These are phyloP conservation scores for Cyrtonyx montezumae DNA, from an alignment of 2,113 vertebrate genomes.

Conservation along the genomic window DNA sequence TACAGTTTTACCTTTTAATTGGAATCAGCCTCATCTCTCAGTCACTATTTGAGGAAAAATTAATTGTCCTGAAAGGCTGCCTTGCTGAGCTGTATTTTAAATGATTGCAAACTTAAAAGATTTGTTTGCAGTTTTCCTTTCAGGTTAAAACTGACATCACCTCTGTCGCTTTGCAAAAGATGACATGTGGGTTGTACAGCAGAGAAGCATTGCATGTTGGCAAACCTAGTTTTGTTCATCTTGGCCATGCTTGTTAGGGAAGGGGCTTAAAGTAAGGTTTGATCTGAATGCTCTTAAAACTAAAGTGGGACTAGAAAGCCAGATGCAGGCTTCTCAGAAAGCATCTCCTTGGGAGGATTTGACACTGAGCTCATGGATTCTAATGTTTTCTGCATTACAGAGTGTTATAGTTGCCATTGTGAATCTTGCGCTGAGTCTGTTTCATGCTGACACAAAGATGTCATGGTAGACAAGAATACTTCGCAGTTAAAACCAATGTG, in stretches of 20 bases:
- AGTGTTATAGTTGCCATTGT: conserved; percentile 17
- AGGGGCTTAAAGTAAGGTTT: background rate
- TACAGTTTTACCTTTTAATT: background rate
- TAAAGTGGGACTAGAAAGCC: conserved; percentile 44
- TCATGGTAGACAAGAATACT: background rate
- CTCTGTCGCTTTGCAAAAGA: background rate
- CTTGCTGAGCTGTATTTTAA: background rate
- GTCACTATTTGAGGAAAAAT: background rate
- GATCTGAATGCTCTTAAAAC: background rate
- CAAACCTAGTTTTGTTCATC: background rate
- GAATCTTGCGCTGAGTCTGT: conserved; percentile 1
- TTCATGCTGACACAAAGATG: background rate
- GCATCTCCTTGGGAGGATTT: conserved; percentile 19
- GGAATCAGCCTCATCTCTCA: background rate
- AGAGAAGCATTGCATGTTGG: background rate
- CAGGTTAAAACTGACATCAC: background rate
- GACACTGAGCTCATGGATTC: background rate
- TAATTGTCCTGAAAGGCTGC: background rate
- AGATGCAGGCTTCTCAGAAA: conserved; percentile 28
- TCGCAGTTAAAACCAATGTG: background rate
- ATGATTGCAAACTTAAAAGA: background rate
- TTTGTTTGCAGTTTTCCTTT: background rate
- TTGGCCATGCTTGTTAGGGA: conserved; percentile 1
- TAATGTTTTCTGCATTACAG: background rate
- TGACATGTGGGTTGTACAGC: background rate